Evolutionary conservation across 2,797 vertebrate genomes (phyloP).

Genomic region (Sparus aurata): DNA sequence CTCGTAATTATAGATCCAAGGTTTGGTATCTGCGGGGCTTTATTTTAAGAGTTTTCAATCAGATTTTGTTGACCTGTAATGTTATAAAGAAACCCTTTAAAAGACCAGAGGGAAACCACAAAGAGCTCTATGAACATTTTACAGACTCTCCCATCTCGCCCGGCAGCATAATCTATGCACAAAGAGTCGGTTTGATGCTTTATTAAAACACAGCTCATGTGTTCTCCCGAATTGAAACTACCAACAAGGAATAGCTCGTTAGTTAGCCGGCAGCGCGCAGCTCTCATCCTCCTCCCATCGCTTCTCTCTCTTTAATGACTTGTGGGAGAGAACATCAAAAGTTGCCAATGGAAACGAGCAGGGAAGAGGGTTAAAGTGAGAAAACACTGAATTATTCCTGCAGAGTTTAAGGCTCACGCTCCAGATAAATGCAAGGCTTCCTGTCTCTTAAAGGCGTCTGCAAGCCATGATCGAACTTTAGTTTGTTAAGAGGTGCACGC

Average conservation of each 20-base stretch:
- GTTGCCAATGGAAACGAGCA: constrained; percentile 59
- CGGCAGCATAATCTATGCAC: constrained; percentile 44
- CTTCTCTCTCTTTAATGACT: constrained; percentile 79
- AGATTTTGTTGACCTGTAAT: constrained; percentile 3
- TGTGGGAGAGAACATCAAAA: constrained; percentile 73
- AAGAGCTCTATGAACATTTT: constrained; percentile 15
- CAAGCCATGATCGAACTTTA: background rate
- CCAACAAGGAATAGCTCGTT: constrained; percentile 77
- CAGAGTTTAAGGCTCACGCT: constrained; percentile 51
- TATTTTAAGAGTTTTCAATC: background rate
- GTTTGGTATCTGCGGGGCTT: background rate
- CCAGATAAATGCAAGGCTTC: constrained; percentile 17
- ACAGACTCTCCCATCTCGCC: background rate
- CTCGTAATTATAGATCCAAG: background rate
- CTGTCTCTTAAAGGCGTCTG: background rate
- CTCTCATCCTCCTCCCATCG: constrained; percentile 59
- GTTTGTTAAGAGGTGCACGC: constrained; percentile 7
- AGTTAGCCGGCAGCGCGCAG: constrained; percentile 67
- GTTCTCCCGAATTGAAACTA: constrained; percentile 63
- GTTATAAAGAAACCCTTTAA: constrained; percentile 5
- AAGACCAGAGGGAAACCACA: background rate
- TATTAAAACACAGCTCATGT: constrained; percentile 76
- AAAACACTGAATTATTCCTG: constrained; percentile 67
- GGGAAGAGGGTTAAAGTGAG: constrained; percentile 35
- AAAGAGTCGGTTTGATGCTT: constrained; percentile 66